Base-by-base conservation (phyloP, 1,140 invertebrate genomes). In the Zaprionus nigranus region DNA sequence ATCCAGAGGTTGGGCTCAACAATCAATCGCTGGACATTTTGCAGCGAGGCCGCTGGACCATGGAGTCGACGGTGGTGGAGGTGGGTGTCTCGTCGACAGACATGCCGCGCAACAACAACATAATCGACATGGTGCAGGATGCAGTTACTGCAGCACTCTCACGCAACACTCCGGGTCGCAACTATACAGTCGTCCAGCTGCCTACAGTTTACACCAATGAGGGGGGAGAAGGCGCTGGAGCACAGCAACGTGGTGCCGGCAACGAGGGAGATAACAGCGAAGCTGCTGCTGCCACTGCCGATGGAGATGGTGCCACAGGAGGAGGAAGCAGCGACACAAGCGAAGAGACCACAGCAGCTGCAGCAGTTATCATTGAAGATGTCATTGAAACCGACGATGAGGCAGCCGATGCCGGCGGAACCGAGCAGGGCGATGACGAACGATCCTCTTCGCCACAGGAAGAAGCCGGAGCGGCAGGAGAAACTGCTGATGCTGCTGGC, bases 11-110 rank as follows among this genome's bases (percentile, higher is more conserved):
- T 64, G 92, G 92, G 6, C 65, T 93, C 0, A 92, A 93, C 59
- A 93, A 93, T 72, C 78, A 84, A 26, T 79, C 92, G 0, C 34
- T 93, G 59, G 92, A 93, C 59, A 92, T 93, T 13, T 63, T 93
- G 30, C 82, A 92, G 24, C 92, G 91, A 6, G 91, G 91, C 5
- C 90, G 90, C 40, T 93, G 87, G 81, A 93, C 92, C 49, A 92
- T 93, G 92, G 92, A 93, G 58, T 93, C 92, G 6, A 93, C 92
- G 1, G 92, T 93, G 2, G 88, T 93, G 1, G 92, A 93, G 70
- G 92, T 93, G n/a, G 92, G 92, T 7, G 92, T 93, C 56, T 92
- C 92, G 6, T 87, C 92, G 6, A 77, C 87, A 0, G 92, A 93
- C 26, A 56, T 92, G 65, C 91, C 91, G 15, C 87, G 91, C 67